Conservation (phyloP, 2,113 vertebrate genomes). For the Kryptolebias marmoratus region DNA sequence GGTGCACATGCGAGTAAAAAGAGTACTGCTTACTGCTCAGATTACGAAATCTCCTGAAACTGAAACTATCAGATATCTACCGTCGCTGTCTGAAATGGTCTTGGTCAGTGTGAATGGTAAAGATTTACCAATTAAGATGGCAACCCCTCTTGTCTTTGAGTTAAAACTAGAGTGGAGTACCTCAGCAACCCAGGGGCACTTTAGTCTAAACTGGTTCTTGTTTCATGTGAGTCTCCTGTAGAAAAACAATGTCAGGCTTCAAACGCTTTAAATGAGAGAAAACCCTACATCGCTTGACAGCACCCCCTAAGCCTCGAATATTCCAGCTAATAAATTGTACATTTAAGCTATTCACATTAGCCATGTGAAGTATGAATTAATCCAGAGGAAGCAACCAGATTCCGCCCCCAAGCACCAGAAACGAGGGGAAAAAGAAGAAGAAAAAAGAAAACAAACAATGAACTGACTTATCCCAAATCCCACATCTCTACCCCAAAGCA, state of each 20-base stretch:
- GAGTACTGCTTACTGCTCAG: background rate
- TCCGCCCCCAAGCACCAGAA: background rate
- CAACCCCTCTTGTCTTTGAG: background rate
- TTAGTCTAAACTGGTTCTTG: background rate
- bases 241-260: conserved; percentile 1
- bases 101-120: background rate
- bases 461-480: background rate
- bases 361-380: background rate
- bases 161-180: background rate
- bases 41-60: background rate
- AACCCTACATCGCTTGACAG: background rate
- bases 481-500: background rate
- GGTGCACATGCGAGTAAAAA: background rate
- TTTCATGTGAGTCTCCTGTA: background rate
- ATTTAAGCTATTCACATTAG: background rate
- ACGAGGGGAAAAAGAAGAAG: background rate
- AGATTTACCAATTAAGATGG: background rate
- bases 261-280: background rate
- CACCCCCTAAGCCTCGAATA: background rate
- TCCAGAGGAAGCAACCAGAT: background rate
- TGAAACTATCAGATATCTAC: background rate
- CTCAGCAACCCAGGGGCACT: background rate
- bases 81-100: background rate
- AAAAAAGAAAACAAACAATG: background rate
- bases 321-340: background rate